phyloP scores from a whole-genome alignment of 2,888 invertebrate species.

The Thysanoteuthis rhombus region DNA sequence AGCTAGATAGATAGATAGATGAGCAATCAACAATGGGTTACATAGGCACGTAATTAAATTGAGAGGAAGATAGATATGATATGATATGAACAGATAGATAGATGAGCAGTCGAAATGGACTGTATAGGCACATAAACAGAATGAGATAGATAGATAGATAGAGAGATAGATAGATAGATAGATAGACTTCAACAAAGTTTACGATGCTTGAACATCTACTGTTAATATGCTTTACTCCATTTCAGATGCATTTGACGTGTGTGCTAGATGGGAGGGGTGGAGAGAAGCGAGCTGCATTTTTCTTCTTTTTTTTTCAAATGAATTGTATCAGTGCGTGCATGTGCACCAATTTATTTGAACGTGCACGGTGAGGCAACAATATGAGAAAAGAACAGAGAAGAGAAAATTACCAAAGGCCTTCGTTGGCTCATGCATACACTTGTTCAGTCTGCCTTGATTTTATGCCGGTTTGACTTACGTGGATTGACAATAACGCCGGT shows the following conservation, averaged over 20 bases:
- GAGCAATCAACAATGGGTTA: too few species aligned
- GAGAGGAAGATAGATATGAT: neutral
- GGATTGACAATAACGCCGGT: too few species aligned
- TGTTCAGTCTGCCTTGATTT: too few species aligned
- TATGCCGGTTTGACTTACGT: too few species aligned
- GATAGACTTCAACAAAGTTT: neutral
- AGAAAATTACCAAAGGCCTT: neutral
- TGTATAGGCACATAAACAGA: neutral
- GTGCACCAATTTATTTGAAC: neutral
- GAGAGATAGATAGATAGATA: neutral
- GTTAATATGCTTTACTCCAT: neutral
- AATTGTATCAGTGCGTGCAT: conserved; percentile 12
- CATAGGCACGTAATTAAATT: too few species aligned
- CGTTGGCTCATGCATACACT: neutral
- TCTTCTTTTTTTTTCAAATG: neutral
- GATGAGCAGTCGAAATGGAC: neutral
- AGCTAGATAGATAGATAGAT: neutral
- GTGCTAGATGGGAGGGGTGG: neutral
- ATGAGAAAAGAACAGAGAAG: neutral
- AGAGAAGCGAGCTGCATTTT: neutral
- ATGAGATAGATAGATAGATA: neutral
- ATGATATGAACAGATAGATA: neutral
- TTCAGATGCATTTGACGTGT: neutral
- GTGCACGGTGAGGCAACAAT: neutral
- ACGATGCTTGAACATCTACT: neutral